These are phyloP conservation scores for Tenthredo distinguenda DNA, from an alignment of 2,888 invertebrate species.

Conservation along the genomic window DNA sequence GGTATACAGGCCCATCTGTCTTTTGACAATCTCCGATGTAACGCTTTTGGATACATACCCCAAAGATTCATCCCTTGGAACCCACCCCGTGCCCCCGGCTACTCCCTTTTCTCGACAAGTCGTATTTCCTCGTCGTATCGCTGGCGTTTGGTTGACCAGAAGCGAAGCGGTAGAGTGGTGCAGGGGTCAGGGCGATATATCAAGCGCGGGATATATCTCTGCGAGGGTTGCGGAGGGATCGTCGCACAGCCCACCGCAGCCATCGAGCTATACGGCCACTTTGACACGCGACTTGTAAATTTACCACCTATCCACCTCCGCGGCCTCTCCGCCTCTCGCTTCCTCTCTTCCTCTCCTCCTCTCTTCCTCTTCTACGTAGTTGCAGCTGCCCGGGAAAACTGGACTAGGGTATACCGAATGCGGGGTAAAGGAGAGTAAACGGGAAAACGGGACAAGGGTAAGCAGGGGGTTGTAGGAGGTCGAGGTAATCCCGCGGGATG, in stretches of 20 bases:
- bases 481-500: constrained; percentile 47
- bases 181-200: constrained; percentile 48
- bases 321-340: background rate
- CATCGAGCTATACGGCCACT: constrained; percentile 48
- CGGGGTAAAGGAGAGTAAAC: background rate
- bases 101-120: background rate
- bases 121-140: constrained; percentile 46
- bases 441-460: constrained; percentile 36
- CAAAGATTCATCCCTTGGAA: constrained; percentile 3
- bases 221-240: constrained; percentile 19
- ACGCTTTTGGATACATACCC: background rate
- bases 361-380: background rate
- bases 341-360: background rate
- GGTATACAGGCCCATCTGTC: background rate
- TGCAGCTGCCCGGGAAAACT: constrained; percentile 37
- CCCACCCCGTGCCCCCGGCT: background rate
- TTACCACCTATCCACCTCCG: constrained; percentile 51
- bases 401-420: background rate
- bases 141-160: constrained; percentile 41
- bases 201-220: constrained; percentile 40
- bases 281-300: constrained; percentile 60
- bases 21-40: constrained; percentile 19
- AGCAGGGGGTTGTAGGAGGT: background rate
- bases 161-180: background rate
- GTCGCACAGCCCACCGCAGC: constrained; percentile 40